Evolutionary conservation across 2,888 invertebrate genomes (phyloP).

Genomic region (Apodemia mormo): DNA sequence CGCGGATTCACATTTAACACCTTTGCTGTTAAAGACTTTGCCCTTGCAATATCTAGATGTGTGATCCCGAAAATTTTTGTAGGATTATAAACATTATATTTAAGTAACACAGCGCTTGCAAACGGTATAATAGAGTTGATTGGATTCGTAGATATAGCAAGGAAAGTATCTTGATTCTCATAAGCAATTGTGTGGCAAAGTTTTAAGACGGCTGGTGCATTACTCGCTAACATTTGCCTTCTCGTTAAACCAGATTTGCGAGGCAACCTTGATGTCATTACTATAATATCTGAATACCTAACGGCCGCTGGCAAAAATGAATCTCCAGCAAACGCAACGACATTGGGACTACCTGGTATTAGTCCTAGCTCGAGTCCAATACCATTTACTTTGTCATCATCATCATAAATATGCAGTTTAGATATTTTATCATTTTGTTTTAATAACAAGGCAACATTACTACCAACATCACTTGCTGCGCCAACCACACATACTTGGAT

Average conservation of each 20-base stretch:
- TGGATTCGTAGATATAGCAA: slow-evolving; percentile 60
- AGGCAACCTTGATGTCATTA: slow-evolving; percentile 51
- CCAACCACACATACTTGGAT: slow-evolving; percentile 61
- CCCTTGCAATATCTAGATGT: slow-evolving; percentile 55
- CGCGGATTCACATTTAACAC: slow-evolving; percentile 47
- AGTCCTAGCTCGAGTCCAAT: slow-evolving; percentile 51
- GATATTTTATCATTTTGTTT: slow-evolving; percentile 54
- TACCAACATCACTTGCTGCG: slow-evolving; percentile 54
- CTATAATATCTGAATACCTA: slow-evolving; percentile 48
- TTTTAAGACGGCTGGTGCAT: slow-evolving; percentile 51
- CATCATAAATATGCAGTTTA: slow-evolving; percentile 54
- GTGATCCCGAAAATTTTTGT: slow-evolving; percentile 61
- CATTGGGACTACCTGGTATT: slow-evolving; percentile 51
- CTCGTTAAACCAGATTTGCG: slow-evolving; percentile 47
- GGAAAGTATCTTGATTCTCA: slow-evolving; percentile 52
- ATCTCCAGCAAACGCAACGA: slow-evolving; percentile 46
- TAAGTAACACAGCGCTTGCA: slow-evolving; percentile 50
- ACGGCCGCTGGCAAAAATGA: slow-evolving; percentile 46
- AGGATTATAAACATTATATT: slow-evolving; percentile 55
- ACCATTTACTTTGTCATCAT: slow-evolving; percentile 49
- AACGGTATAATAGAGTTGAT: slow-evolving; percentile 61
- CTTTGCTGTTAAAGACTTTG: slow-evolving; percentile 47
- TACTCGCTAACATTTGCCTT: slow-evolving; percentile 54
- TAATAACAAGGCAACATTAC: slow-evolving; percentile 54
- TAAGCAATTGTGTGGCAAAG: slow-evolving; percentile 53